These are phyloP conservation scores for Nasonovia ribisnigri DNA, from an alignment of 2,888 invertebrate genomes.

Conservation along the genomic window DNA sequence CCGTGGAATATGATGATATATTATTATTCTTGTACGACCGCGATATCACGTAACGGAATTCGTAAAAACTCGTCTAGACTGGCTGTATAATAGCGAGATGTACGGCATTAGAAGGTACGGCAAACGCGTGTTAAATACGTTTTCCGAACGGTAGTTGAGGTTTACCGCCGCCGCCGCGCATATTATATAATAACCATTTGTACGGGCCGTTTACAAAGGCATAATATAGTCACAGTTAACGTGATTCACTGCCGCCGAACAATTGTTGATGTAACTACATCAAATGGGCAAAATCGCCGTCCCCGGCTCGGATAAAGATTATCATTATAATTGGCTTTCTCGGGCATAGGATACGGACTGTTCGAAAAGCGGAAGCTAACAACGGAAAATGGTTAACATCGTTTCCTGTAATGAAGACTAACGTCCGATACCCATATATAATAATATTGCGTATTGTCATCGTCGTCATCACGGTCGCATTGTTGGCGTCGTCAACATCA, in stretches of 20 bases:
- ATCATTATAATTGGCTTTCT: constrained; percentile 18
- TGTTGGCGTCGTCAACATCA: neutral
- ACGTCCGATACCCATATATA: neutral
- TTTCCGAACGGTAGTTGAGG: neutral
- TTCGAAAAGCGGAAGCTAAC: neutral
- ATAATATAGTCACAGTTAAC: neutral
- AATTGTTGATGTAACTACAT: neutral
- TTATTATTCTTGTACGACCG: neutral
- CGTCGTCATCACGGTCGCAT: neutral
- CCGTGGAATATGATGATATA: neutral
- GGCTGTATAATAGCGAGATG: neutral
- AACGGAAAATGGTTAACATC: neutral
- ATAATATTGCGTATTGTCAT: neutral
- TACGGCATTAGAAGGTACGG: neutral
- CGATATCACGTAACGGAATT: neutral
- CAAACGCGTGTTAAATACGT: neutral
- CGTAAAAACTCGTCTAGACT: neutral
- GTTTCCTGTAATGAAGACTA: neutral
- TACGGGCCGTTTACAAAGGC: neutral
- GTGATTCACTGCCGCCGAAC: neutral
- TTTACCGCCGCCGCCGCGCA: neutral
- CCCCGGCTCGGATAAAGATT: neutral
- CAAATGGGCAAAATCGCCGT: neutral
- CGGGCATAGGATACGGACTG: neutral
- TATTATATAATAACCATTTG: neutral